These are phyloP conservation scores for Trachelipus rathkii DNA, from an alignment of 1,140 invertebrate species.

Conservation along the genomic window DNA sequence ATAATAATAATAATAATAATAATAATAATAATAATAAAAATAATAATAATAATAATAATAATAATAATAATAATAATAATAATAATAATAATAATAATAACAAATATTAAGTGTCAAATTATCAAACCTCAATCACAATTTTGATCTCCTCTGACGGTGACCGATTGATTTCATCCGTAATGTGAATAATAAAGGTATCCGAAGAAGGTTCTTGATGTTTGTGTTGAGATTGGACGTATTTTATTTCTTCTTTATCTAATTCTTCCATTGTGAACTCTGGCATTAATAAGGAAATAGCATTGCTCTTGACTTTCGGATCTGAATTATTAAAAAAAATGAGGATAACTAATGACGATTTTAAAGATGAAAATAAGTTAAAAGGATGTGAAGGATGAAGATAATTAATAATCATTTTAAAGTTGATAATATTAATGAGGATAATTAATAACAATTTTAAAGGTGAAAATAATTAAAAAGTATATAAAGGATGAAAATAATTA, in stretches of 20 bases:
- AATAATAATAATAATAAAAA: neutral
- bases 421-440: too few species aligned
- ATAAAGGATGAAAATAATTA: too few species aligned
- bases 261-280: neutral
- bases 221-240: constrained; percentile 41
- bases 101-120: neutral
- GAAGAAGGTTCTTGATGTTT: constrained; percentile 36
- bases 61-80: too few species aligned
- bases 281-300: neutral
- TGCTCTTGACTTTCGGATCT: neutral
- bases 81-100: too few species aligned
- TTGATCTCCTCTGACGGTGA: constrained; percentile 31
- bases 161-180: constrained; percentile 29
- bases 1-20: too few species aligned
- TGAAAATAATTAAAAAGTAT: too few species aligned
- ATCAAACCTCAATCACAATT: constrained; percentile 35
- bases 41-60: neutral
- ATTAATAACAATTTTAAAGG: too few species aligned
- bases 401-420: too few species aligned
- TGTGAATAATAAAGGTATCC: constrained; percentile 34
- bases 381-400: too few species aligned
- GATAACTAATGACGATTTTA: too few species aligned
- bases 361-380: too few species aligned
- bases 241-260: constrained; percentile 9
- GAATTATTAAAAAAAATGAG: neutral